Conservation (phyloP, 2,797 vertebrate genomes). For the Cephalopachus bancanus region DNA sequence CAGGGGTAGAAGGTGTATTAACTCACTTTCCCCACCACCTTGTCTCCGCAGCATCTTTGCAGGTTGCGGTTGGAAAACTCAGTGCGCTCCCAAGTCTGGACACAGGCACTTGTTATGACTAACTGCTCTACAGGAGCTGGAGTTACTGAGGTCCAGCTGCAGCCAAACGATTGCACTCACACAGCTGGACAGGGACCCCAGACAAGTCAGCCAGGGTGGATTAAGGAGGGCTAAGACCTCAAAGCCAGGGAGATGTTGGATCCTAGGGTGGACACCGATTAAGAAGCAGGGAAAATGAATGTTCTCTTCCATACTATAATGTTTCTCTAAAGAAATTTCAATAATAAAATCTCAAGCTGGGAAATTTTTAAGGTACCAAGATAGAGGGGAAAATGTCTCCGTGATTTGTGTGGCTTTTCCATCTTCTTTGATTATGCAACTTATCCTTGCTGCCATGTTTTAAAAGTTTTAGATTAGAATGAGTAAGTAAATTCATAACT, state of each 20-base stretch:
- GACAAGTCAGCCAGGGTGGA: background rate
- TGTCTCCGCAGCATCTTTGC: conserved; percentile 42
- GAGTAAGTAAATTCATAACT: background rate
- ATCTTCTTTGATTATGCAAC: background rate
- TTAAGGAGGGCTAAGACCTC: background rate
- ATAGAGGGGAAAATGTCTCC: background rate
- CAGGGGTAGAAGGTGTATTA: conserved; percentile 42
- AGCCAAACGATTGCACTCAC: background rate
- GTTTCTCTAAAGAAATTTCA: conserved; percentile 7
- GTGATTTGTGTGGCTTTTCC: background rate
- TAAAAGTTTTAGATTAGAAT: background rate
- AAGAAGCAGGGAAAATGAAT: background rate
- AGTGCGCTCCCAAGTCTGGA: conserved; percentile 67
- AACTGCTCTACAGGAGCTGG: background rate
- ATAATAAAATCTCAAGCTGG: background rate
- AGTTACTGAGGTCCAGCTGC: background rate
- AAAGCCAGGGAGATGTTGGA: background rate
- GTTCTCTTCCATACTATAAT: background rate
- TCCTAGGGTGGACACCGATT: background rate
- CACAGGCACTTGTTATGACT: conserved; percentile 72
- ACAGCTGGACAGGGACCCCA: background rate
- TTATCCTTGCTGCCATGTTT: background rate
- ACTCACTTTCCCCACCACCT: conserved; percentile 72
- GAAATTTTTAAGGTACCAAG: conserved; percentile 2
- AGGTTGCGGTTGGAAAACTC: conserved; percentile 71